Evolutionary conservation across 2,113 vertebrate species (phyloP).

Genomic region (Macrotus californicus): DNA sequence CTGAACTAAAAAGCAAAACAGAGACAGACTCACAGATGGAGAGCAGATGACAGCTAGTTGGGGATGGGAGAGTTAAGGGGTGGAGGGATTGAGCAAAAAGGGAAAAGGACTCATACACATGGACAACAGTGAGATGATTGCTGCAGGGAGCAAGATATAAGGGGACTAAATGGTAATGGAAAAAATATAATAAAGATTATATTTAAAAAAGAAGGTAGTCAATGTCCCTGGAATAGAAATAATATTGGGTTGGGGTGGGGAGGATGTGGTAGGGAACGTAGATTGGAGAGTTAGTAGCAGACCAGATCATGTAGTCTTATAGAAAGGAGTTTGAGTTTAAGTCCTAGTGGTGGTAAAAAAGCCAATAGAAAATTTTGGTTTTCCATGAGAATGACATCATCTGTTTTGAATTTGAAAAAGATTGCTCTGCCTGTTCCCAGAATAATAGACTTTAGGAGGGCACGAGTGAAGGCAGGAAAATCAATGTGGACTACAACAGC

Average conservation of each 20-base stretch:
- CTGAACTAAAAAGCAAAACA: too few relatives aligned
- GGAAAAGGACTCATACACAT: too few relatives aligned
- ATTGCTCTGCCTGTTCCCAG: neutral
- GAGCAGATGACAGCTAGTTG: too few relatives aligned
- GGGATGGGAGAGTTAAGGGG: too few relatives aligned
- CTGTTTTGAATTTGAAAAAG: slow-evolving; percentile 1
- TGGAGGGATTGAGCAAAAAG: too few relatives aligned
- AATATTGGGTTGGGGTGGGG: neutral
- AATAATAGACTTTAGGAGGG: neutral
- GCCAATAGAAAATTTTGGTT: neutral
- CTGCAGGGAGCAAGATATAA: too few relatives aligned
- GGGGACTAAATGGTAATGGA: too few relatives aligned
- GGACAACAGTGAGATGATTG: too few relatives aligned
- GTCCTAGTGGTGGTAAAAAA: neutral
- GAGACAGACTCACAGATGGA: too few relatives aligned
- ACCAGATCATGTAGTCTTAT: neutral
- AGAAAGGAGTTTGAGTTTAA: neutral
- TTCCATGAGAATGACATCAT: neutral
- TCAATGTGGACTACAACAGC: neutral
- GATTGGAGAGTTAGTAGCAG: neutral
- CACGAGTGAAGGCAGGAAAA: neutral
- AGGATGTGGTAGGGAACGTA: neutral
- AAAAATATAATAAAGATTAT: too few relatives aligned
- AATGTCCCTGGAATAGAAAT: neutral
- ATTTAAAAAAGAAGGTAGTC: neutral